Evolutionary conservation across 2,888 invertebrate genomes (phyloP).

Genomic region (Glyphotaelius pellucidus): DNA sequence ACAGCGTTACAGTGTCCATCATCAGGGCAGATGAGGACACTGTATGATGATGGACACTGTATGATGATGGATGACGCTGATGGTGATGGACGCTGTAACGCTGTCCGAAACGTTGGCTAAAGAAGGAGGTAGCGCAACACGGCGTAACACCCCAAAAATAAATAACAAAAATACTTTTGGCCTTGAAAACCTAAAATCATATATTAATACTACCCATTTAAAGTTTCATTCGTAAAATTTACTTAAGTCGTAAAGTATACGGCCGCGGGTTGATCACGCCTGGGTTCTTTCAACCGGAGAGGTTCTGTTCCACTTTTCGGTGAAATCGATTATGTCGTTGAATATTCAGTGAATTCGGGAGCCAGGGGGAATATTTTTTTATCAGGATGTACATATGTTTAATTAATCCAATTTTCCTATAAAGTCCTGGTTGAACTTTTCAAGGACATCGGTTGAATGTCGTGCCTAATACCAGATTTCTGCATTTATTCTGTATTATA

Average conservation of each 20-base stretch:
- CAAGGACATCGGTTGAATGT: neutral
- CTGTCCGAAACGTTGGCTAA: too few relatives aligned
- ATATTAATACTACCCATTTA: neutral
- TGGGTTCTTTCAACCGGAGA: neutral
- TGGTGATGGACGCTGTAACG: too few relatives aligned
- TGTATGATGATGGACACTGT: too few relatives aligned
- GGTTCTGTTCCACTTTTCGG: neutral
- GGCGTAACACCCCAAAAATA: too few relatives aligned
- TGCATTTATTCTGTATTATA: neutral
- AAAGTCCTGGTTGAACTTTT: neutral
- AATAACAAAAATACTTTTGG: too few relatives aligned
- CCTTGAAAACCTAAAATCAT: too few relatives aligned
- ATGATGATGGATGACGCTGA: too few relatives aligned
- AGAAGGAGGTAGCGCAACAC: too few relatives aligned
- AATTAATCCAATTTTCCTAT: neutral
- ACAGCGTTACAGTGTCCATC: too few relatives aligned
- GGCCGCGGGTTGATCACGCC: neutral
- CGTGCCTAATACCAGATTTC: neutral
- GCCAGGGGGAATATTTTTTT: neutral
- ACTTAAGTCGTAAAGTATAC: neutral
- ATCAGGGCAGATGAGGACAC: too few relatives aligned
- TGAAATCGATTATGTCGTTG: neutral
- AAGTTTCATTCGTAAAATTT: neutral
- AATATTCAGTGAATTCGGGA: neutral
- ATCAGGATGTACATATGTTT: neutral